Conservation (phyloP, 2,797 vertebrate species). For the Schizopygopsis pylzovi region DNA sequence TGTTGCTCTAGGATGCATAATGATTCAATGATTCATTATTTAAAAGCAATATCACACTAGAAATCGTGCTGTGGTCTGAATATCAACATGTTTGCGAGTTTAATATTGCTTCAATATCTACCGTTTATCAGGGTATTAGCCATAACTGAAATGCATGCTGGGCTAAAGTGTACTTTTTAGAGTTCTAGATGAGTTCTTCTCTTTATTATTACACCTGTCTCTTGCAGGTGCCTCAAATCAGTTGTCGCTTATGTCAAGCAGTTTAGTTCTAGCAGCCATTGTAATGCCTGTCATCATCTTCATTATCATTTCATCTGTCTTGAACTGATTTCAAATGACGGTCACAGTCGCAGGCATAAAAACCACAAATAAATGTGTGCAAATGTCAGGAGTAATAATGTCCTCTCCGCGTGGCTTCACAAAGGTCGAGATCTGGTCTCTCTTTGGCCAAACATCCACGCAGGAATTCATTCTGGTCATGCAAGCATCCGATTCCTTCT, state of each 20-base stretch:
- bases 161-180: neutral
- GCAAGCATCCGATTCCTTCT: slow-evolving; percentile 11
- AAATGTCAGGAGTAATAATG: slow-evolving; percentile 61
- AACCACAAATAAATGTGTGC: slow-evolving; percentile 41
- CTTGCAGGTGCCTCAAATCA: neutral
- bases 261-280: neutral
- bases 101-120: neutral
- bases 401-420: slow-evolving; percentile 36
- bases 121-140: neutral
- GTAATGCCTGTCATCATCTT: slow-evolving; percentile 9
- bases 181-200: neutral
- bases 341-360: slow-evolving; percentile 36
- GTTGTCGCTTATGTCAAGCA: neutral
- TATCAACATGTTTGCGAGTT: neutral
- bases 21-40: neutral
- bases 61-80: neutral
- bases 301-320: neutral
- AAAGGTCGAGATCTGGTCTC: slow-evolving; percentile 56
- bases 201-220: neutral
- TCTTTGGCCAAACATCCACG: slow-evolving; percentile 35
- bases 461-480: slow-evolving; percentile 45
- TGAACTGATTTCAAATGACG: slow-evolving; percentile 20
- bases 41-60: neutral
- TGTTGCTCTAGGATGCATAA: neutral
- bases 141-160: neutral